Evolutionary conservation across 2,888 invertebrate genomes (phyloP), one percentile per base, ranked within the genome.

Genomic region (Conistra vaccinii): DNA sequence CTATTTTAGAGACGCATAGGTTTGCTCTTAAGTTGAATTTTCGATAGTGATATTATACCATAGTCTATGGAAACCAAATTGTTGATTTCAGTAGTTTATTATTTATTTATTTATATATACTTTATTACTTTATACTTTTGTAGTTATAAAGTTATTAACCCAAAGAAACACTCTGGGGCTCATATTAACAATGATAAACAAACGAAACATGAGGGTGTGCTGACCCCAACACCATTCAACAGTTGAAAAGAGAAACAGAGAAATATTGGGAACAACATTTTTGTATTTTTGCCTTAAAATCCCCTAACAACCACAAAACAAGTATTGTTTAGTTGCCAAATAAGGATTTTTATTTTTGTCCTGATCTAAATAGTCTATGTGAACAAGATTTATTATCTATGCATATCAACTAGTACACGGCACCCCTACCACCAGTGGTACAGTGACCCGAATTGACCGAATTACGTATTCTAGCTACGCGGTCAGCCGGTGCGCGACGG

Each of bases 401-500:
- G 75, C 55, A 61, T 69, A 81, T 26, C 1, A 35, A 35, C 26
- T 7, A 2, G 73, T 20, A n/a, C 29, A 35, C 5, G 57, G 32
- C 55, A 76, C 45, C 77, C 60, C 75, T 68, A 67, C 39, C 23
- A 20, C 3, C 9, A 26, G 57, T 45, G 48, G 65, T 73, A 68
- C 48, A 61, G 48, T 84, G 85, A 87, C 86, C 85, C 66, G 67
- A 76, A 83, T 86, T 69, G 29, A 39, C 69, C 2, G 66, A 63
- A 85, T 85, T 79, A 85, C 80, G 83, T 79, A 87, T 86, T 85
- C 85, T 65, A 71, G 57, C 65, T 69, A 62, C 66, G 79, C 65
- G 75, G 73, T 70, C 32, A 55, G 62, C 42, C 12, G 55, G 61
- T 45, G 70, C 45, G 69, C 42, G 69, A 73, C 32, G 85, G 76